Conservation (phyloP, 2,888 invertebrate species). For the Cephus sareptanus region DNA sequence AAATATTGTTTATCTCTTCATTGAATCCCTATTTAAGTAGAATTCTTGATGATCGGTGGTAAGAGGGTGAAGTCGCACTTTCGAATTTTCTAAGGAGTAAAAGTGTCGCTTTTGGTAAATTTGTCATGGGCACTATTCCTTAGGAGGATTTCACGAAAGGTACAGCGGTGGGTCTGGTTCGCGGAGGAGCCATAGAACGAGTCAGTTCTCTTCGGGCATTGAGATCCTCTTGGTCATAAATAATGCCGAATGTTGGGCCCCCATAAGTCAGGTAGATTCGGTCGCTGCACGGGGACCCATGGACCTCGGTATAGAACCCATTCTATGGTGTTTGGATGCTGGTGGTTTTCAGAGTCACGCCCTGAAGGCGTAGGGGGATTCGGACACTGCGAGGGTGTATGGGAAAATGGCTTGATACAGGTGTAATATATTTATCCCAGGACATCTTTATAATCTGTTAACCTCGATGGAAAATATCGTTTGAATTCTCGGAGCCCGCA, state of each 20-base stretch:
- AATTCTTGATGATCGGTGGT: background rate
- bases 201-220: slow-evolving; percentile 43
- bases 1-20: background rate
- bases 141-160: slow-evolving; percentile 28
- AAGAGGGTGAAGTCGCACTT: background rate
- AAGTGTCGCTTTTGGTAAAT: slow-evolving; percentile 28
- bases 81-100: background rate
- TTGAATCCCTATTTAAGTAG: background rate
- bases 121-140: slow-evolving; percentile 30
- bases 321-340: slow-evolving; percentile 54
- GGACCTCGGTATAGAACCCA: slow-evolving; percentile 27
- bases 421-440: slow-evolving; percentile 54
- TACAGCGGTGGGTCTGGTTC: slow-evolving; percentile 37
- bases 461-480: slow-evolving; percentile 47
- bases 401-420: slow-evolving; percentile 55
- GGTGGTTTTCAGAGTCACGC: slow-evolving; percentile 64
- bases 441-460: slow-evolving; percentile 61
- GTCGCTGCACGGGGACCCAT: slow-evolving; percentile 43
- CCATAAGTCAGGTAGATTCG: slow-evolving; percentile 64
- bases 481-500: slow-evolving; percentile 22
- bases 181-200: slow-evolving; percentile 23
- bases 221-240: slow-evolving; percentile 55
- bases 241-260: slow-evolving; percentile 59
- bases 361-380: slow-evolving; percentile 38
- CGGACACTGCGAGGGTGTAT: slow-evolving; percentile 38